Percentiles rank a stretch among this genome's conserved stretches.
These are phyloP conservation scores for Cichlasoma orientale DNA, from an alignment of 2,797 vertebrate genomes.

Conservation along the genomic window DNA sequence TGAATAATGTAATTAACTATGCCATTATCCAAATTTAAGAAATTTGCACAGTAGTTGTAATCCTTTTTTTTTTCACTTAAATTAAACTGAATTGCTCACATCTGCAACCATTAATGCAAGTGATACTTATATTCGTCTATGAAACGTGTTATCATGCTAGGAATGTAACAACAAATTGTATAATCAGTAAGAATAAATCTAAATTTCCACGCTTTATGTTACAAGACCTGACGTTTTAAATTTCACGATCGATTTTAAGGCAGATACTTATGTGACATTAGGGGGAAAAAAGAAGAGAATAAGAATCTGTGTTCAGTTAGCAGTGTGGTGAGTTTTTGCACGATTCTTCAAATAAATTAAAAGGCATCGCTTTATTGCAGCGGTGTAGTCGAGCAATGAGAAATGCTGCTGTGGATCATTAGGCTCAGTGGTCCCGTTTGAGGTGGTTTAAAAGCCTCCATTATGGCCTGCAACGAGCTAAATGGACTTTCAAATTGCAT, in stretches of 20 bases:
- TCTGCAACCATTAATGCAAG: not conserved
- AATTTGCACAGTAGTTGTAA: not conserved
- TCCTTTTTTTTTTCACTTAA: not conserved
- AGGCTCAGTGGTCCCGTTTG: constrained; percentile 49
- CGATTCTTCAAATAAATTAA: constrained; percentile 36
- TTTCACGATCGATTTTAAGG: constrained; percentile 11
- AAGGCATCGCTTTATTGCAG: constrained; percentile 47
- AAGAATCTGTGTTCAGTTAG: constrained; percentile 41
- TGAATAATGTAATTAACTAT: not conserved
- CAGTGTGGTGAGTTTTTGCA: constrained; percentile 19
- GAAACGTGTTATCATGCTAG: not conserved
- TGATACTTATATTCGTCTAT: not conserved
- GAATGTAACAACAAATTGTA: not conserved
- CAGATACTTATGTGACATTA: constrained; percentile 14
- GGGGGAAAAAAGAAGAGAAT: not conserved
- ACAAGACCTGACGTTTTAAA: not conserved
- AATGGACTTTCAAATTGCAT: constrained; percentile 47
- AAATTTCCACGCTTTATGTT: not conserved
- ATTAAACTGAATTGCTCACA: not conserved
- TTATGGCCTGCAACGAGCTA: constrained; percentile 30
- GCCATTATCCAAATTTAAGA: not conserved
- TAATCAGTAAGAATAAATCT: not conserved
- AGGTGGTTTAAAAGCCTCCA: constrained; percentile 48
- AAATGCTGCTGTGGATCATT: constrained; percentile 48
- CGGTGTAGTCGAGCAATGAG: constrained; percentile 25